Conservation (phyloP, 1,140 invertebrate species). For the Philopotamus ludificatus region DNA sequence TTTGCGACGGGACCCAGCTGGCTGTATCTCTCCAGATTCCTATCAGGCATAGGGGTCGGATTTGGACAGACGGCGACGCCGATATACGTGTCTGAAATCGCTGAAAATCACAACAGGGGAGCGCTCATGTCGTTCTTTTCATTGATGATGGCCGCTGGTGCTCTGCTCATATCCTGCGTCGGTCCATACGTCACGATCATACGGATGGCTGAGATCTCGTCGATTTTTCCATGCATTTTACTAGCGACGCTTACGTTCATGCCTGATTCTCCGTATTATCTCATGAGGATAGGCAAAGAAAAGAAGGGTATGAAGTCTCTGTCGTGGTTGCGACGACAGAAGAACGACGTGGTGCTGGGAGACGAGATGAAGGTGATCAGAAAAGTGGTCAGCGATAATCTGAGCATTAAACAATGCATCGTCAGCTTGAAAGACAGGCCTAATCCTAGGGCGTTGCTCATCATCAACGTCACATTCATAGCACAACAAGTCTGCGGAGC, state of each 20-base stretch:
- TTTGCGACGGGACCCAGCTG: slow-evolving; percentile 39
- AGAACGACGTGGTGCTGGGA: slow-evolving; percentile 27
- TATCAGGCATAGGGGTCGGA: slow-evolving; percentile 37
- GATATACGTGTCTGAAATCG: slow-evolving; percentile 38
- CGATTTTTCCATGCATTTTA: slow-evolving; percentile 34
- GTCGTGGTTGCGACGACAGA: slow-evolving; percentile 35
- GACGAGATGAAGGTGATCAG: slow-evolving; percentile 36
- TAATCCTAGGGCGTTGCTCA: slow-evolving; percentile 38
- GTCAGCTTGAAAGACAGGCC: slow-evolving; percentile 28
- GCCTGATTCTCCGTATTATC: slow-evolving; percentile 38
- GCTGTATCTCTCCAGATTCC: slow-evolving; percentile 37
- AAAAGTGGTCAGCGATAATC: slow-evolving; percentile 30
- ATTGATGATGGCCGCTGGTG: slow-evolving; percentile 27
- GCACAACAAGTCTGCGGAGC: slow-evolving; percentile 36
- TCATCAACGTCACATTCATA: slow-evolving; percentile 31
- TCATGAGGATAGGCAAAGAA: slow-evolving; percentile 37
- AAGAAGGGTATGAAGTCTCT: slow-evolving; percentile 32
- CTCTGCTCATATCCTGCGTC: slow-evolving; percentile 29
- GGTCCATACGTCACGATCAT: slow-evolving; percentile 32
- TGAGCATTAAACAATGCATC: slow-evolving; percentile 17
- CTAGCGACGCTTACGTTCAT: slow-evolving; percentile 27
- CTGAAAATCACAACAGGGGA: slow-evolving; percentile 40
- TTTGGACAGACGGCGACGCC: slow-evolving; percentile 40
- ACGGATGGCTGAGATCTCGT: slow-evolving; percentile 35
- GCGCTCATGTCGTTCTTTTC: slow-evolving; percentile 34